phyloP scores from a whole-genome alignment of 2,113 vertebrate species.

The Forbesichthys papilliferus region DNA sequence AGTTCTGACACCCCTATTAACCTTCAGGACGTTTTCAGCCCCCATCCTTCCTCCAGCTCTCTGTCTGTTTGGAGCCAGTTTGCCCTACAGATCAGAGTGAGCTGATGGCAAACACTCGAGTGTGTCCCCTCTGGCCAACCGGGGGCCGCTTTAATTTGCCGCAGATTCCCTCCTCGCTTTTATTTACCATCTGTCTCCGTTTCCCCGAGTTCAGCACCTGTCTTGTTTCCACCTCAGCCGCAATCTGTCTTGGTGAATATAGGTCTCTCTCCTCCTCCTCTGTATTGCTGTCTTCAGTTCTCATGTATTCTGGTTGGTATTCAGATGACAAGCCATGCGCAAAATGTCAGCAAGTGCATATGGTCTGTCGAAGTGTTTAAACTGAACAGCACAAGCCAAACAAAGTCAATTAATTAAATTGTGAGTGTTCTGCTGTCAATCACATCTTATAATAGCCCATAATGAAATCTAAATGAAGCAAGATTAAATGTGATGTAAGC shows the following conservation, averaged over 20 bases:
- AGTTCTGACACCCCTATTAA: constrained; percentile 72
- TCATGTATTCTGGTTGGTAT: constrained; percentile 2
- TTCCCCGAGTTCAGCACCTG: no score
- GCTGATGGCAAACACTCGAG: constrained; percentile 42
- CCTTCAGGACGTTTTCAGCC: constrained; percentile 57
- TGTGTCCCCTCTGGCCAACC: constrained; percentile 27
- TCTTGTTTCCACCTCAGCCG: no score
- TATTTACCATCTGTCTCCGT: constrained; percentile 24
- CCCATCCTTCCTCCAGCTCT: constrained; percentile 21
- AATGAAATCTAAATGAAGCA: constrained; percentile 46
- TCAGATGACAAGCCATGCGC: constrained; percentile 15
- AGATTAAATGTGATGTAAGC: constrained; percentile 46
- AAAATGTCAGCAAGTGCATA: constrained; percentile 23
- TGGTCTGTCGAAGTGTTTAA: constrained; percentile 16
- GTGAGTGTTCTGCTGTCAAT: constrained; percentile 39
- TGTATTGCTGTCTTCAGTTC: constrained; percentile 15
- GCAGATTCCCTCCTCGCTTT: constrained; percentile 27
- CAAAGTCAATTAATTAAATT: constrained; percentile 31
- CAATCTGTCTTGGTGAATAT: neutral
- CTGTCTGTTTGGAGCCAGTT: constrained; percentile 24
- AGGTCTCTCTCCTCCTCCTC: neutral
- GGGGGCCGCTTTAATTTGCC: constrained; percentile 31
- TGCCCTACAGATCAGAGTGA: constrained; percentile 37
- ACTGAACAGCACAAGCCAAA: constrained; percentile 30
- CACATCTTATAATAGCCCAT: constrained; percentile 38